Evolutionary conservation across 2,797 vertebrate species (phyloP).

Genomic region (Phrynocephalus guinanensis): DNA sequence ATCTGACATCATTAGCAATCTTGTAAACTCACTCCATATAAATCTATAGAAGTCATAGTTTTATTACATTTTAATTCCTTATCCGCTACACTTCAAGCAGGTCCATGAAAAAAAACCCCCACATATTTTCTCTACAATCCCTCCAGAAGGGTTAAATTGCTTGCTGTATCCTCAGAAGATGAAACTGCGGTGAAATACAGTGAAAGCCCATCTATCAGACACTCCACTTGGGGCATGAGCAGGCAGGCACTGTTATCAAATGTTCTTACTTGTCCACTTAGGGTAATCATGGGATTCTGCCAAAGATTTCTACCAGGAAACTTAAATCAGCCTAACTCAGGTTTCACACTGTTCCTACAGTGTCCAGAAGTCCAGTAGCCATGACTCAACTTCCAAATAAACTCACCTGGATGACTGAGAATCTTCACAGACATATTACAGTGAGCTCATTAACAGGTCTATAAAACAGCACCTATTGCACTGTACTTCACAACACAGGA

Average conservation of each 20-base stretch:
- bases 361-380: not conserved
- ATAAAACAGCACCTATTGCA: not conserved
- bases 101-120: not conserved
- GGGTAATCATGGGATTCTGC: constrained; percentile 37
- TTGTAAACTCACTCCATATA: not conserved
- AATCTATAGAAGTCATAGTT: not conserved
- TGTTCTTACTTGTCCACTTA: constrained; percentile 25
- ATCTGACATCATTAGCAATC: not conserved
- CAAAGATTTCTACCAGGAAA: constrained; percentile 20
- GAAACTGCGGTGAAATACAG: constrained; percentile 39
- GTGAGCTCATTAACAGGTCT: not conserved
- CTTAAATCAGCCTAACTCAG: constrained; percentile 40
- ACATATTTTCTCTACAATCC: not conserved
- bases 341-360: not conserved
- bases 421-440: too few species aligned
- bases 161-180: constrained; percentile 40
- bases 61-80: not conserved
- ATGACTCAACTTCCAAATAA: too few species aligned
- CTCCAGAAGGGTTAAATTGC: constrained; percentile 46
- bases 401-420: too few species aligned
- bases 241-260: constrained; percentile 25
- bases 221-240: not conserved
- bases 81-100: not conserved
- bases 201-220: constrained; percentile 52
- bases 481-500: not conserved